A percentile compares a stretch with the other conserved stretches of the same genome.
Conservation (phyloP, 1,140 invertebrate species). For the Linepithema humile region DNA sequence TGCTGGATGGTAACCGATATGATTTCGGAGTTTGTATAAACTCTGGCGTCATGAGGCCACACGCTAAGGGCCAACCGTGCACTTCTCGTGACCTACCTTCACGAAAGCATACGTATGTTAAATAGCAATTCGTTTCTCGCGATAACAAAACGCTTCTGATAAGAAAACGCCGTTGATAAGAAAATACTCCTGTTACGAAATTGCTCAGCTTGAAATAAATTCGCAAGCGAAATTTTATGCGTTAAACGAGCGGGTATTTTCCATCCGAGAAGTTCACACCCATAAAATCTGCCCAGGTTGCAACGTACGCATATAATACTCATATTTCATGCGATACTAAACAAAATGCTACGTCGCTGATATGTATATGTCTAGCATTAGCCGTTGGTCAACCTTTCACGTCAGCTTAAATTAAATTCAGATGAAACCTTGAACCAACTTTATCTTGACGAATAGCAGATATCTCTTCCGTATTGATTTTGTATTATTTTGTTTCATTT, state of each 20-base stretch:
- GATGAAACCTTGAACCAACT: slow-evolving; percentile 23
- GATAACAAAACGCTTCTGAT: no score
- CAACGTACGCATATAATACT: not conserved
- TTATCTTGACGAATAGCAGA: slow-evolving; percentile 16
- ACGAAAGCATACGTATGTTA: slow-evolving; percentile 37
- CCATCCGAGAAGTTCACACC: not conserved
- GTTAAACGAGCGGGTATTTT: not conserved
- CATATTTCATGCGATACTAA: not conserved
- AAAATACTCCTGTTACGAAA: not conserved
- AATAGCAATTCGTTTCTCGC: not conserved
- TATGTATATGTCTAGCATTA: not conserved
- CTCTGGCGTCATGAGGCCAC: slow-evolving; percentile 18
- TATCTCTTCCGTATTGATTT: not conserved
- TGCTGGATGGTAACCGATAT: slow-evolving; percentile 40
- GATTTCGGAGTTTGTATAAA: slow-evolving; percentile 36
- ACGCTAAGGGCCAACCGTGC: slow-evolving; percentile 2
- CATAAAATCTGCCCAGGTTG: not conserved
- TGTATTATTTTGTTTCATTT: not conserved
- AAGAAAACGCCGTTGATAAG: slow-evolving; percentile 18
- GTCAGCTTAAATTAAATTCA: slow-evolving; percentile 39
- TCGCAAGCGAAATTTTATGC: not conserved
- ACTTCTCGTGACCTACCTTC: slow-evolving; percentile 40
- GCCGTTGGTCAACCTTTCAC: slow-evolving; percentile 15
- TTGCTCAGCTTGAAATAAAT: not conserved
- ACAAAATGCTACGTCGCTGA: not conserved